Evolutionary conservation across 2,113 vertebrate species (phyloP).

Genomic region (Nansenia antarctica): DNA sequence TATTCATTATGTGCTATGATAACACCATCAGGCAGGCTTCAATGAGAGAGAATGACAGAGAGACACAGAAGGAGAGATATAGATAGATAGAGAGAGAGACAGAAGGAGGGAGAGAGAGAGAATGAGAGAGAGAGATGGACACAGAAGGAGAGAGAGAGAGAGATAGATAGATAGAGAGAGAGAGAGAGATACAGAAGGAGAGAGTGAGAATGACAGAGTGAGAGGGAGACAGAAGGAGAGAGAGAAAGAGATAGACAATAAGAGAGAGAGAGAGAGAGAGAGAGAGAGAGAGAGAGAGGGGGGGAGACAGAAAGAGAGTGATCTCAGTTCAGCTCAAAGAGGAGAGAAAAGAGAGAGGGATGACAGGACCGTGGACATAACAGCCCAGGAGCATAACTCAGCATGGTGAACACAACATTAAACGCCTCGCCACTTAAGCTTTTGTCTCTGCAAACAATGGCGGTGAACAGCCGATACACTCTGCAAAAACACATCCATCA

Average conservation of each 20-base stretch:
- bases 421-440: background rate
- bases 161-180: too few relatives aligned
- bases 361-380: background rate
- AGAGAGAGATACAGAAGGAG: background rate
- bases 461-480: background rate
- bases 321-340: background rate
- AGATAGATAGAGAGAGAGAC: too few relatives aligned
- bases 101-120: too few relatives aligned
- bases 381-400: background rate
- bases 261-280: background rate
- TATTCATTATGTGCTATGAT: conserved; percentile 16
- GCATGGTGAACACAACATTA: too few relatives aligned
- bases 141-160: too few relatives aligned
- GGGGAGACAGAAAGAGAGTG: background rate
- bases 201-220: background rate
- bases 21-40: background rate
- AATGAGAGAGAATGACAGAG: background rate
- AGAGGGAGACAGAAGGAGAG: too few relatives aligned
- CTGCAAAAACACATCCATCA: background rate
- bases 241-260: too few relatives aligned
- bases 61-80: too few relatives aligned
- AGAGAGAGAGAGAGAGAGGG: background rate
- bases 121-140: background rate
- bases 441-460: background rate
- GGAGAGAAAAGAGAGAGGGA: background rate